Percentiles rank a stretch among this genome's conserved stretches.
phyloP scores from a whole-genome alignment of 2,797 vertebrate genomes.

The Chaetophractus vellerosus region DNA sequence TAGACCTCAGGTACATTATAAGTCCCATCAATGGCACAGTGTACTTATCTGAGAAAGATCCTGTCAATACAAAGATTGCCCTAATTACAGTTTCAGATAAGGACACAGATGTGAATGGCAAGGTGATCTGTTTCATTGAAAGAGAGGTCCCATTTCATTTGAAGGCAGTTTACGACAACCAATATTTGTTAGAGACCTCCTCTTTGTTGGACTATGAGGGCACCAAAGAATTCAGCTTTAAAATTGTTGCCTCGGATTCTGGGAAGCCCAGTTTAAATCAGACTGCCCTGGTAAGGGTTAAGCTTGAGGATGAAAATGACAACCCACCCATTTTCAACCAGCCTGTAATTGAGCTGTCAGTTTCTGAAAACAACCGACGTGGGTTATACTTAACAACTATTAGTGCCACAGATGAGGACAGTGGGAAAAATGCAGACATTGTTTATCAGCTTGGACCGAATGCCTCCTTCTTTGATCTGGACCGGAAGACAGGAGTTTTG shows the following conservation, averaged over 20 bases:
- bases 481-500: constrained; percentile 98
- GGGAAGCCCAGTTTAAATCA: constrained; percentile 99
- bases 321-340: constrained; percentile 99
- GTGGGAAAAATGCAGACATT: constrained; percentile 98
- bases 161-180: constrained; percentile 99
- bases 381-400: constrained; percentile 99
- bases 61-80: constrained; percentile 99
- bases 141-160: constrained; percentile 99
- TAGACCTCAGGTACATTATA: constrained; percentile 99
- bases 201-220: constrained; percentile 98
- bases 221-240: constrained; percentile 99
- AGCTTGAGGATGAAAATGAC: constrained; percentile 99
- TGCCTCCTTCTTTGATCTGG: constrained; percentile 99
- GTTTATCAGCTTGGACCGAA: constrained; percentile 99
- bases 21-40: constrained; percentile 99
- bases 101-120: constrained; percentile 99
- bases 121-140: constrained; percentile 99
- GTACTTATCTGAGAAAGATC: constrained; percentile 99
- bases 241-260: constrained; percentile 98
- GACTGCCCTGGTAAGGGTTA: constrained; percentile 97
- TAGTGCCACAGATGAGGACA: constrained; percentile 98
- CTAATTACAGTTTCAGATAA: constrained; percentile 99
- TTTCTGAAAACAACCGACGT: constrained; percentile 98
- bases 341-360: constrained; percentile 98
- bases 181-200: constrained; percentile 98